A percentile compares a stretch with the other conserved stretches of the same genome.
phyloP scores from a whole-genome alignment of 2,888 invertebrate genomes.

The Erebia ligea region DNA sequence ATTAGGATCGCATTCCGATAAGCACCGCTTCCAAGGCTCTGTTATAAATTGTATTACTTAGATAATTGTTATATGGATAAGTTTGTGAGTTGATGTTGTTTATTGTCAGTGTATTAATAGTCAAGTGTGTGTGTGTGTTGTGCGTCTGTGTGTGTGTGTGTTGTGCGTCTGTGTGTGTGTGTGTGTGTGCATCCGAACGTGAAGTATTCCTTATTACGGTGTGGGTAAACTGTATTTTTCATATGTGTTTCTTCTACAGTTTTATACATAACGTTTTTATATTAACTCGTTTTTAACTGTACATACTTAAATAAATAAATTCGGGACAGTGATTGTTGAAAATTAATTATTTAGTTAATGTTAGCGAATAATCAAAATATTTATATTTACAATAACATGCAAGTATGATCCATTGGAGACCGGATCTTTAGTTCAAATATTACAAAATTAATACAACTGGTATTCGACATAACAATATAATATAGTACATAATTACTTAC shows the following conservation, averaged over 20 bases:
- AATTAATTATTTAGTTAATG: too few species aligned
- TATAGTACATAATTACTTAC: too few species aligned
- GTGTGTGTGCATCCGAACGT: slow-evolving; percentile 9
- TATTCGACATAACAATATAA: too few species aligned
- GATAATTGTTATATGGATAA: not conserved
- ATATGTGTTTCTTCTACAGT: slow-evolving; percentile 11
- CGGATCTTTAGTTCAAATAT: too few species aligned
- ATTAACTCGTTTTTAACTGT: not conserved
- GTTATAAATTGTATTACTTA: too few species aligned
- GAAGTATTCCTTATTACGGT: slow-evolving; percentile 17
- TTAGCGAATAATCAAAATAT: not conserved
- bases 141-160: slow-evolving; percentile 4
- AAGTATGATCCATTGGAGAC: too few species aligned
- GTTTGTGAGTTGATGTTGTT: slow-evolving; percentile 1
- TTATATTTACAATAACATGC: not conserved
- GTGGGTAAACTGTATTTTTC: slow-evolving; percentile 23
- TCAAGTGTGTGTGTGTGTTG: slow-evolving; percentile 6
- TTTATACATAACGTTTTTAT: not conserved
- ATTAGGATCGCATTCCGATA: too few species aligned
- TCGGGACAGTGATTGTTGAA: not conserved
- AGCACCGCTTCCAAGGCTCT: too few species aligned
- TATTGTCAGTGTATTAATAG: slow-evolving; percentile 12
- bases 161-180: not conserved
- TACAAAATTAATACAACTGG: too few species aligned
- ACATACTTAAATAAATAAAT: slow-evolving; percentile 34